Evolutionary conservation across 2,113 vertebrate species (phyloP), one percentile per base, ranked within the genome.

Genomic region (Halichoerus grypus): DNA sequence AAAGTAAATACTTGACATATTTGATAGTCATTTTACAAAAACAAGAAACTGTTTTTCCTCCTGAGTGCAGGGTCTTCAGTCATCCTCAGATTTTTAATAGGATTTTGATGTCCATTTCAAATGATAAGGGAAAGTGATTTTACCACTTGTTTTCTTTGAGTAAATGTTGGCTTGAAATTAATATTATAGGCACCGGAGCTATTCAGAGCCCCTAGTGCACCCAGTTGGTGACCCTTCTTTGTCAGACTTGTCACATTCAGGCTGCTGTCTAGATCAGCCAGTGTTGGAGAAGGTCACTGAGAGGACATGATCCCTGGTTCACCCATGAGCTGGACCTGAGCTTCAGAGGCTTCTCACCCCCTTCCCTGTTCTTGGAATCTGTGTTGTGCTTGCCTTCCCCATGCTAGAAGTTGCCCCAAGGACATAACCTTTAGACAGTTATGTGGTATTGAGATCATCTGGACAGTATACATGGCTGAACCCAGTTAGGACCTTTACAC

Each of bases 1-100:
- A 93, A 94, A 97, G 90, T 94, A 97, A 98, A 96, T 93, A 97
- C 96, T 97, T 97, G 97, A 91, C 71, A 88, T 42, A 14, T 91
- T 96, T 67, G 57, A 96, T 59, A 92, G 69, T 94, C 93, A 89
- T 91, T 96, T 97, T 83, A 90, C 87, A 97, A 97, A 96, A 97
- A 71, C 90, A 53, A 96, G 84, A 89, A 97, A 96, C 80, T 92
- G 67, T 59, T 97, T 97, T 96, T 94, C 61, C 90, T 91, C 94
- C 53, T 5, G 36, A 95, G 31, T 85, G 42, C 49, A 33, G 24
- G 86, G 86, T 94, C 94, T 97, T 97, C 57, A 94, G 86, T 95
- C 79, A 97, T 94, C 81, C 53, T 97, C 87, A 33, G 80, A 84
- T 63, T 97, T 97, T 88, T 96, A 94, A 97, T 85, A 91, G 87